phyloP scores from a whole-genome alignment of 2,113 vertebrate species.

The Sinocyclocheilus anophthalmus region DNA sequence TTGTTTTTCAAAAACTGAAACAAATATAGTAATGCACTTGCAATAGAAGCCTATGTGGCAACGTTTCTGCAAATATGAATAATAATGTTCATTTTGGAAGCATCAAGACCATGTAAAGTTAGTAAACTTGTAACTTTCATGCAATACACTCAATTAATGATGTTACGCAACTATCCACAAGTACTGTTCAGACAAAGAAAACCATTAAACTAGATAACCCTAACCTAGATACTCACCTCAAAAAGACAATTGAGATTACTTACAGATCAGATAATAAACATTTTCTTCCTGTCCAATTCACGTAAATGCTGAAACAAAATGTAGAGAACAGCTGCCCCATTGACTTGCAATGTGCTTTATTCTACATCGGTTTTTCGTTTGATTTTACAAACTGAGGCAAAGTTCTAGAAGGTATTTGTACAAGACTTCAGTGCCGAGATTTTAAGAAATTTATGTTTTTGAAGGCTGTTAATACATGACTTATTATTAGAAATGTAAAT shows the following conservation, averaged over 20 bases:
- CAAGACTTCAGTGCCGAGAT: too few relatives aligned
- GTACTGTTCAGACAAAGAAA: background rate
- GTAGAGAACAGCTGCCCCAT: background rate
- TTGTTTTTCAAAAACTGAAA: background rate
- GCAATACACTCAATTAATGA: background rate
- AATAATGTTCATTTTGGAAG: background rate
- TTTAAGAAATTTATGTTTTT: background rate
- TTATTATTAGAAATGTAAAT: conserved; percentile 27
- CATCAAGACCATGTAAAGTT: background rate
- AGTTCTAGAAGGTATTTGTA: too few relatives aligned
- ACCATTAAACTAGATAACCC: background rate
- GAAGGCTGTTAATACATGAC: background rate
- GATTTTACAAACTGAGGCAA: background rate
- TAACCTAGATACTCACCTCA: background rate
- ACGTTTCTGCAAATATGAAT: background rate
- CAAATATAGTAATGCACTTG: background rate
- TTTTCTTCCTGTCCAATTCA: background rate
- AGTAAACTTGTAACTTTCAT: background rate
- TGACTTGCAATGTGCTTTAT: background rate
- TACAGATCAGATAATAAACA: background rate
- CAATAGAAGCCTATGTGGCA: background rate
- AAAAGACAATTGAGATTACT: background rate
- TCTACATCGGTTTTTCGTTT: background rate
- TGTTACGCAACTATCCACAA: background rate
- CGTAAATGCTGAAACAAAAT: background rate